Evolutionary conservation across 2,113 vertebrate species (phyloP), one percentile per base, ranked within the genome.

Genomic region (Psilopsiagon aymara): DNA sequence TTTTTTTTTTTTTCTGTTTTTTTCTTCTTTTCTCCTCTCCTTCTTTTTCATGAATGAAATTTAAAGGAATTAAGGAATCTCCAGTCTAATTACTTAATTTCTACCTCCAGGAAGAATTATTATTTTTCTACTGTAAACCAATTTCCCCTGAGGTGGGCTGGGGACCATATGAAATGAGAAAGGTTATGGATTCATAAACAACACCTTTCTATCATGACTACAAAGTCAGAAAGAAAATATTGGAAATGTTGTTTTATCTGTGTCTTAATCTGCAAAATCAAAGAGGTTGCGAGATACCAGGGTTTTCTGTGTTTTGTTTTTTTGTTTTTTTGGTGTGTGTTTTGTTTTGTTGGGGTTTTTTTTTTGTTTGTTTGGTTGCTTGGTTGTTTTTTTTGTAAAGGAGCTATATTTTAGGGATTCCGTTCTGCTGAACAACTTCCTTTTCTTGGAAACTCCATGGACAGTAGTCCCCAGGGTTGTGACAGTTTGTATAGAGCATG

Each of bases 21-120:
- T 4, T 17, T 9, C 7, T 2, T 14, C 7, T 17, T 21, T 23
- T 7, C 10, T n/a, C 6, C 2, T 4, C 23, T 31, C 10, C 7
- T 23, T 27, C 15, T n/a, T 57, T 55, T 19, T 16, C 27, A 31
- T 12, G 7, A 60, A 29, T 31, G 15, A 33, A 59, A n/a, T 59
- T 14, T 23, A 23, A 59, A 59, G 6, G 20, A 59, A n/a, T n/a
- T 23, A 59, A n/a, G 57, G 57, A 59, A 59, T 47, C 75, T 1
- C 4, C 7, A 76, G 17, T 76, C 17, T 79, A 55, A 71, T 64
- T 55, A 23, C 49, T 59, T 71, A 0, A 15, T 28, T 79, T 87
- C 68, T 53, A 49, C 33, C 64, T 11, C 6, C 11, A 43, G 17
- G 33, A 76, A 88, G 23, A 76, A 11, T 5, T 64, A 24, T 17